phyloP scores from a whole-genome alignment of 2,888 invertebrate genomes.

The Hypselothyrea guttata region DNA sequence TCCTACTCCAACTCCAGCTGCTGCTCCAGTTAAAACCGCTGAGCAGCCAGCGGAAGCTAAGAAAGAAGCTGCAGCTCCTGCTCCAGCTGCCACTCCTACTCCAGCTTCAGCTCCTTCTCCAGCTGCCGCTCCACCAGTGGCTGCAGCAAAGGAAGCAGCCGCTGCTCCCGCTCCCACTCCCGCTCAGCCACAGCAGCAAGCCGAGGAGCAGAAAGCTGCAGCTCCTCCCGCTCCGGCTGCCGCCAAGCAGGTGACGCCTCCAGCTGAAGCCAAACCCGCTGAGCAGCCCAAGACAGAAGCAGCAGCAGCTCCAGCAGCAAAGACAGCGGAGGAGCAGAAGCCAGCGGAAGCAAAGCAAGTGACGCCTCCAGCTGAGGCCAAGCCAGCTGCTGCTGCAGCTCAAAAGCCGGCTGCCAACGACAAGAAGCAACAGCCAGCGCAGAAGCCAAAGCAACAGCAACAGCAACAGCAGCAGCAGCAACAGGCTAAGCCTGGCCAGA shows the following conservation, averaged over 20 bases:
- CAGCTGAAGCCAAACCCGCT: not conserved
- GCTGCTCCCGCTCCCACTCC: not conserved
- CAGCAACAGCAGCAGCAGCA: constrained; percentile 8
- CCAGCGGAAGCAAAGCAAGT: constrained; percentile 4
- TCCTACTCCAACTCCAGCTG: not conserved
- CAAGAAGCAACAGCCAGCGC: constrained; percentile 44
- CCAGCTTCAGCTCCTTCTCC: not conserved
- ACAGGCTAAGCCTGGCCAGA: constrained; percentile 1
- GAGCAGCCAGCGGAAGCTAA: not conserved
- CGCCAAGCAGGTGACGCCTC: not conserved
- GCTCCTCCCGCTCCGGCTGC: not conserved
- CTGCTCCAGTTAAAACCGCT: not conserved
- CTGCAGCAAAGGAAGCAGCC: not conserved
- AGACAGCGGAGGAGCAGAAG: not conserved
- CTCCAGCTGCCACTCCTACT: not conserved
- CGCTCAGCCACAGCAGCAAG: not conserved
- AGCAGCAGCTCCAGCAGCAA: not conserved
- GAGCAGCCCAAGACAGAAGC: constrained; percentile 1
- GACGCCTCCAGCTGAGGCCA: not conserved
- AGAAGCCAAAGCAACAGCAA: constrained; percentile 28
- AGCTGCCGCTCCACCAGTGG: not conserved
- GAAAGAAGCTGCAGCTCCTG: no score
- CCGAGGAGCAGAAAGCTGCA: not conserved
- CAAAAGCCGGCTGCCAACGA: constrained; percentile 31
- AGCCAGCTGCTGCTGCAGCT: constrained; percentile 14